Evolutionary conservation across 2,797 vertebrate species (phyloP).

Genomic region (Rousettus madagascariensis): DNA sequence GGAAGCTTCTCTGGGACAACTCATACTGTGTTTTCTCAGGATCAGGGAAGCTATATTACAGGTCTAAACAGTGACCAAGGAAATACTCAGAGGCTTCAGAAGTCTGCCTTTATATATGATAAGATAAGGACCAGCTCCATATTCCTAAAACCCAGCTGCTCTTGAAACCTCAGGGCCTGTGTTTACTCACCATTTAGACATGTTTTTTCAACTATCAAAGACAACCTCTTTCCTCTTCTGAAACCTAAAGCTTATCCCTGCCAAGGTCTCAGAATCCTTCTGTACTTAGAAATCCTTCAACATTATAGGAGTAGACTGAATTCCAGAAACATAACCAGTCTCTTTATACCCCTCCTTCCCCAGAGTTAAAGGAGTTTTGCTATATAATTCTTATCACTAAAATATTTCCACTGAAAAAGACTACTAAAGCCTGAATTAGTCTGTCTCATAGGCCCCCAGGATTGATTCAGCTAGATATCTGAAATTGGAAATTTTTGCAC

Average conservation of each 20-base stretch:
- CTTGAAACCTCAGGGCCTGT: not conserved
- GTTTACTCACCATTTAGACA: not conserved
- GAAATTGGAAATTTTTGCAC: not conserved
- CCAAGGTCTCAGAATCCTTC: not conserved
- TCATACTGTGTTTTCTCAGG: not conserved
- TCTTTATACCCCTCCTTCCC: not conserved
- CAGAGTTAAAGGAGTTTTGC: not conserved
- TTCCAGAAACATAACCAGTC: not conserved
- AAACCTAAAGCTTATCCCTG: not conserved
- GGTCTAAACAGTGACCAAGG: not conserved
- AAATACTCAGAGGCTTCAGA: not conserved
- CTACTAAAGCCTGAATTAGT: not conserved
- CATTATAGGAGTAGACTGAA: not conserved
- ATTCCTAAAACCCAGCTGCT: not conserved
- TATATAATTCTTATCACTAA: not conserved
- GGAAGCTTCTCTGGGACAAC: not conserved
- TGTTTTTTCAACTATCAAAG: not conserved
- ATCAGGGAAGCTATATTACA: not conserved
- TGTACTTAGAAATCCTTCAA: not conserved
- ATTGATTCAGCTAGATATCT: not conserved
- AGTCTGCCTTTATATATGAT: not conserved
- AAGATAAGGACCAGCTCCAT: not conserved
- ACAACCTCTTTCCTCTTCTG: not conserved
- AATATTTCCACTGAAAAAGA: not conserved
- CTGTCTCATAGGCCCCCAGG: not conserved